These are phyloP conservation scores for Saimiri boliviensis DNA, from an alignment of 2,113 vertebrate species.

Conservation along the genomic window DNA sequence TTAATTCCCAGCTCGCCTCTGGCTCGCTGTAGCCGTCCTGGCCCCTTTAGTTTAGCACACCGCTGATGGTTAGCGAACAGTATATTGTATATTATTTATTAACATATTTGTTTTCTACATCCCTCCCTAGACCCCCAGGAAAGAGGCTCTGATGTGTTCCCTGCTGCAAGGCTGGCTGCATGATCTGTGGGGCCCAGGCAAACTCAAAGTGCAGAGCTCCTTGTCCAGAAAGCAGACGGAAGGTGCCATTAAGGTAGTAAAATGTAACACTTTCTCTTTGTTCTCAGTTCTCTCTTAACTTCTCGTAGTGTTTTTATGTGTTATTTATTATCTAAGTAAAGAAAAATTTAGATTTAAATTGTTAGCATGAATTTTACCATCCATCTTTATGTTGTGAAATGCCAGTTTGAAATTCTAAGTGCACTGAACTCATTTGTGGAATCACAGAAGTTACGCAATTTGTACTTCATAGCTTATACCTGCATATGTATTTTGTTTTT, in stretches of 20 bases:
- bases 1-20: not conserved
- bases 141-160: not conserved
- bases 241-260: not conserved
- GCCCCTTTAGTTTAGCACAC: too few species aligned
- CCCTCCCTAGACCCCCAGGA: not conserved
- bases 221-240: not conserved
- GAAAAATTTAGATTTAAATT: not conserved
- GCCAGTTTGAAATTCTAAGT: not conserved
- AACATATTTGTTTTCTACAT: fast-evolving
- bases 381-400: not conserved
- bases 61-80: fast-evolving
- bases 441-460: not conserved
- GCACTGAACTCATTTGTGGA: not conserved
- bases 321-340: not conserved
- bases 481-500: not conserved
- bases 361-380: not conserved
- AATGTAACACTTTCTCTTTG: not conserved
- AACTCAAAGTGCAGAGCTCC: not conserved
- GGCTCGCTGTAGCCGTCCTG: not conserved
- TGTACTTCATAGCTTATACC: not conserved
- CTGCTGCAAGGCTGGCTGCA: not conserved
- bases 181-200: not conserved
- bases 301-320: not conserved
- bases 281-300: not conserved
- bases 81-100: not conserved